phyloP scores from a whole-genome alignment of 1,140 invertebrate species.

The Drosophila teissieri region DNA sequence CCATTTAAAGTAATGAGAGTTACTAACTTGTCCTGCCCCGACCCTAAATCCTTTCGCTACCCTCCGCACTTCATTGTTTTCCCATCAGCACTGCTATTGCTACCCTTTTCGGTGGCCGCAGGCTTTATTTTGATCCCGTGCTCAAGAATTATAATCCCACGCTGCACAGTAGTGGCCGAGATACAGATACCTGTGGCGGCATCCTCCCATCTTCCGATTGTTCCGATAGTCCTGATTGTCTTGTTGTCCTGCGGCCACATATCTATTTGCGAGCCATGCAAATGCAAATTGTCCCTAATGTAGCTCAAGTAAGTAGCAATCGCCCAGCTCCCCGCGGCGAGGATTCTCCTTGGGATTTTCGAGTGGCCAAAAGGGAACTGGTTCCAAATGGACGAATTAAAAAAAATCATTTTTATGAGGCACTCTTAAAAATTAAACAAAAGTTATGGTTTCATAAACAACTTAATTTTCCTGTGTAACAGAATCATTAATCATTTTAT shows the following conservation, averaged over 20 bases:
- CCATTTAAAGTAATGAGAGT: constrained; percentile 84
- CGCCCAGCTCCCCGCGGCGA: constrained; percentile 26
- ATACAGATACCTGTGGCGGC: constrained; percentile 36
- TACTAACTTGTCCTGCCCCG: constrained; percentile 72
- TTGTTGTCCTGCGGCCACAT: constrained; percentile 26
- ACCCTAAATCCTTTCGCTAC: constrained; percentile 15
- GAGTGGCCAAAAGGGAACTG: constrained; percentile 1
- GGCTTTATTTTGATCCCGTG: constrained; percentile 54
- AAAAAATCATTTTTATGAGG: not conserved
- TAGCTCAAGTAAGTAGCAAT: constrained; percentile 44
- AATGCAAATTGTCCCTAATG: constrained; percentile 75
- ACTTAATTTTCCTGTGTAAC: too few species aligned
- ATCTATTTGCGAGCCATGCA: constrained; percentile 59
- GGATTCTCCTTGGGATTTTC: constrained; percentile 3
- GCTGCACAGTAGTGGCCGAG: not conserved
- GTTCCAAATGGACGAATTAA: not conserved
- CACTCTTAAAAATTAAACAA: too few species aligned
- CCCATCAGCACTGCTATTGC: constrained; percentile 26
- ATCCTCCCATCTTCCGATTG: constrained; percentile 17
- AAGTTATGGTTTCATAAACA: not conserved
- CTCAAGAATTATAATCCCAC: constrained; percentile 76
- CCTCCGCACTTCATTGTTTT: constrained; percentile 14
- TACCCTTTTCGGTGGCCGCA: constrained; percentile 30
- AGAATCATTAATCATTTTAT: not conserved
- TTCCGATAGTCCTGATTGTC: constrained; percentile 34